These are phyloP conservation scores for Amphilophus citrinellus DNA, from an alignment of 2,113 vertebrate genomes.

Conservation along the genomic window DNA sequence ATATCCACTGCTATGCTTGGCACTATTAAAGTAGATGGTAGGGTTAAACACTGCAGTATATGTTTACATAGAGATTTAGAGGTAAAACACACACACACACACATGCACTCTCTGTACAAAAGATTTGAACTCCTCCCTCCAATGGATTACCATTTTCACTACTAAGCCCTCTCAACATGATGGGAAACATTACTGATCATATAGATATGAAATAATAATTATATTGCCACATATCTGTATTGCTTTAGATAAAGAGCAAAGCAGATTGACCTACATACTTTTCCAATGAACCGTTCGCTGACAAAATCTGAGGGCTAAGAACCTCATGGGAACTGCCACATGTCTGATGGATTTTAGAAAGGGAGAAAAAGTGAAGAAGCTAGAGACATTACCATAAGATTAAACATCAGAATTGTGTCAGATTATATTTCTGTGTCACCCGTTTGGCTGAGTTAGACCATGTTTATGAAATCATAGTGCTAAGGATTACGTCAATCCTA, in stretches of 20 bases:
- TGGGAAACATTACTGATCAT: conserved; percentile 57
- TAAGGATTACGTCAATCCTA: conserved; percentile 56
- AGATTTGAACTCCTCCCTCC: conserved; percentile 7
- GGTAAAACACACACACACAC: background rate
- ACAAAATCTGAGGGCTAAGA: conserved; percentile 54
- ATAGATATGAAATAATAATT: conserved; percentile 69
- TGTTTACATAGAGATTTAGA: conserved; percentile 34
- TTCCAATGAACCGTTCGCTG: conserved; percentile 44
- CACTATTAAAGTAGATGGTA: background rate
- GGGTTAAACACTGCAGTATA: conserved; percentile 7
- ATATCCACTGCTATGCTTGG: background rate
- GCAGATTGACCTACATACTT: conserved; percentile 79
- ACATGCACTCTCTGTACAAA: background rate
- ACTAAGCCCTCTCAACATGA: conserved; percentile 54
- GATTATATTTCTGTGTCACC: conserved; percentile 59
- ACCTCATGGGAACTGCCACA: conserved; percentile 34
- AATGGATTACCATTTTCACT: conserved; percentile 37
- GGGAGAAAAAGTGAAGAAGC: conserved; percentile 38
- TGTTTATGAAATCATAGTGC: conserved; percentile 49
- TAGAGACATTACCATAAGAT: conserved; percentile 52
- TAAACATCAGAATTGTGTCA: conserved; percentile 47
- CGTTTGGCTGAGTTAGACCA: conserved; percentile 18
- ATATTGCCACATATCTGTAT: conserved; percentile 58
- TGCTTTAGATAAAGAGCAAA: conserved; percentile 66
- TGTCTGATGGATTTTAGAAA: conserved; percentile 52